Evolutionary conservation across 2,113 vertebrate species (phyloP).

Genomic region (Cephalopterus ornatus): DNA sequence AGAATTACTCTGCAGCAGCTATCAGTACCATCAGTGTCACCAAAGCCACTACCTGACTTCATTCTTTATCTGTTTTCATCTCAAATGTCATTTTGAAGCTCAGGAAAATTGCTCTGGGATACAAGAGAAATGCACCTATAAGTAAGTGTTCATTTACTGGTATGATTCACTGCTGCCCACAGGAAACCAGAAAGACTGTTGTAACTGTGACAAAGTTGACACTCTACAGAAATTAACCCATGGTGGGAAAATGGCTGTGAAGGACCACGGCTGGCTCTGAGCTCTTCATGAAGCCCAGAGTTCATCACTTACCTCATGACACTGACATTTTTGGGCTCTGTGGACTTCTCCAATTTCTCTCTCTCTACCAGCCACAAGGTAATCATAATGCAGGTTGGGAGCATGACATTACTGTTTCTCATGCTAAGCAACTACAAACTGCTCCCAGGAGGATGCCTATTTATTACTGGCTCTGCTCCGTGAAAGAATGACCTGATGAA

Average conservation of each 20-base stretch:
- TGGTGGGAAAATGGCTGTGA: not conserved
- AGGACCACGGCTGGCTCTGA: not conserved
- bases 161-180: not conserved
- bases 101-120: not conserved
- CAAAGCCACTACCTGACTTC: not conserved
- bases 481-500: not conserved
- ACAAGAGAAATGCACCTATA: not conserved
- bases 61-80: not conserved
- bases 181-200: not conserved
- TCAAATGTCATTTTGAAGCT: not conserved
- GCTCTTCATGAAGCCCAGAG: not conserved
- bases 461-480: not conserved
- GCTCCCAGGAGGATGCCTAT: not conserved
- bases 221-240: not conserved
- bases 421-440: not conserved
- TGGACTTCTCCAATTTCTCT: not conserved
- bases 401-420: not conserved
- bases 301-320: not conserved
- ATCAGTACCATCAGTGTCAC: not conserved
- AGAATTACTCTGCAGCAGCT: not conserved
- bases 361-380: not conserved
- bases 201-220: not conserved
- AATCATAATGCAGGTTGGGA: not conserved
- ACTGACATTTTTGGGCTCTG: not conserved
- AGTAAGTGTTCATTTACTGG: not conserved